phyloP scores from a whole-genome alignment of 2,888 invertebrate genomes.

The Acleris holmiana region DNA sequence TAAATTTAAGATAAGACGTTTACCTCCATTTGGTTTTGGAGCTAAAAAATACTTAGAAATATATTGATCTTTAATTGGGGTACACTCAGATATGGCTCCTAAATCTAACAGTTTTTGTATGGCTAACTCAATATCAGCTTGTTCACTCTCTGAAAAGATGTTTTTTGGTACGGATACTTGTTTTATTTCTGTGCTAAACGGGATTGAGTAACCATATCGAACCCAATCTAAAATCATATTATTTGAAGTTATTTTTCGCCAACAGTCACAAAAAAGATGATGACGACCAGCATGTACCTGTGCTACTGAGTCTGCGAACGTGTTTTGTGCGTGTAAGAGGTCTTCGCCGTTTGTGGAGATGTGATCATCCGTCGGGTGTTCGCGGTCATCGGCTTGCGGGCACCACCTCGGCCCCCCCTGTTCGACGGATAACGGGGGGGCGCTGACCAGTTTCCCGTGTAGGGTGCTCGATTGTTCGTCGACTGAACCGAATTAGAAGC shows the following conservation, averaged over 20 bases:
- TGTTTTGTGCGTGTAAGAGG: not conserved
- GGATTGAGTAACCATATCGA: too few relatives aligned
- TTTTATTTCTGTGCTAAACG: too few relatives aligned
- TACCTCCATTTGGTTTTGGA: too few relatives aligned
- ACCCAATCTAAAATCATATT: not conserved
- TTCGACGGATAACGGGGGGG: constrained; percentile 1
- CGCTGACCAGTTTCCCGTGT: constrained; percentile 1
- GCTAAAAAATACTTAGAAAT: too few relatives aligned
- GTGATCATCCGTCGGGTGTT: not conserved
- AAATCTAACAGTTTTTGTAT: too few relatives aligned
- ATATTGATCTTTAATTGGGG: too few relatives aligned
- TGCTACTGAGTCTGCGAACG: constrained; percentile 18
- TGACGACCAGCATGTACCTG: constrained; percentile 42
- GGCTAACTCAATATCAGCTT: too few relatives aligned
- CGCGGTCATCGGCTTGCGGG: not conserved
- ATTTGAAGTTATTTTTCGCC: constrained; percentile 40
- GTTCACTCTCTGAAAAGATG: too few relatives aligned
- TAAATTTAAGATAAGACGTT: too few relatives aligned
- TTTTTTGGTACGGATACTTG: too few relatives aligned
- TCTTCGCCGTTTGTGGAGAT: not conserved
- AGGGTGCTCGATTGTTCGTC: not conserved
- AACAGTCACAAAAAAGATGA: constrained; percentile 39
- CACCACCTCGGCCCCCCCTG: constrained; percentile 3
- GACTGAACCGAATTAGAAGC: not conserved
- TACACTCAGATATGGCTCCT: too few relatives aligned